Evolutionary conservation across 2,888 invertebrate species (phyloP), one percentile per base, ranked within the genome.

Genomic region (Saturnia pavonia): DNA sequence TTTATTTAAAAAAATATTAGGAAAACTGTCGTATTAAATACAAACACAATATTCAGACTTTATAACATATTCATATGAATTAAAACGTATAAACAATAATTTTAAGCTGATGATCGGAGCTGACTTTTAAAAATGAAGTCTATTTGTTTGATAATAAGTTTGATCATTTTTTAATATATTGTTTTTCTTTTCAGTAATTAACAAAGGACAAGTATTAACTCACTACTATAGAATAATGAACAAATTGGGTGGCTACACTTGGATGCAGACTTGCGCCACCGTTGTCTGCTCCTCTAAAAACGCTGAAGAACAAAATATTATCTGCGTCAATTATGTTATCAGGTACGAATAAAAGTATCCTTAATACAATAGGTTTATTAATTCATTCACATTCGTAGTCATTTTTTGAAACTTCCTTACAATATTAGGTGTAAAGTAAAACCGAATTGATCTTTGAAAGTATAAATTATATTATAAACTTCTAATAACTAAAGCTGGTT

Each of bases 201-300:
- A 97, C 92, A 99, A 99, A 91, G 99, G 99, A 22, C 99, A 99
- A 94, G 98, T 99, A 72, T 94, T 99, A 88, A 99, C 99, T 22
- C 98, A 98, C 90, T 99, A 99, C 94, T 99, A 98, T 92, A 96
- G 99, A 82, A 93, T 99, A 85, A 98, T 99, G 97, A 99, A 99
- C 94, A 99, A 99, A 89, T 97, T 96, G 78, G 99, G 99, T 9
- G 99, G 99, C 51, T 99, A 97, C 93, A 98, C 98, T 70, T 99
- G 99, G 99, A 93, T 99, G 83, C 99, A 99, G 91, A 98, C 98
- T 0, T 99, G 99, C 89, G 99, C 99, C 73, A 99, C 99, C 0
- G 98, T 99, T 65, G 97, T 99, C 72, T 99, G 98, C 93, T 98
- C 97, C 85, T 97, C 97, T 70, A 99, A 99, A 92, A 99, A 98